A percentile compares a stretch with the other conserved stretches of the same genome.
phyloP scores from a whole-genome alignment of 2,797 vertebrate genomes.

The Melopsittacus undulatus region DNA sequence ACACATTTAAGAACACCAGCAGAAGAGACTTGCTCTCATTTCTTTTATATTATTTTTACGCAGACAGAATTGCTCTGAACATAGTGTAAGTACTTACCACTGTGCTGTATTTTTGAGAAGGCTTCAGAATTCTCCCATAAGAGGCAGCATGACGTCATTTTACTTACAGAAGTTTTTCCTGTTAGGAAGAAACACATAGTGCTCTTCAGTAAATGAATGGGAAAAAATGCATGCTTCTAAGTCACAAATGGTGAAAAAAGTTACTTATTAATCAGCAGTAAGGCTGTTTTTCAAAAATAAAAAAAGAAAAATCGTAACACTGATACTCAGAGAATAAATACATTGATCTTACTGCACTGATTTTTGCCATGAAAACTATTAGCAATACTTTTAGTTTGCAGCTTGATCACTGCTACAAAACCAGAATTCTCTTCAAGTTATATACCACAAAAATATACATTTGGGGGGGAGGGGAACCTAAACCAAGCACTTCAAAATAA shows the following conservation, averaged over 20 bases:
- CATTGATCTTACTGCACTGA: not conserved
- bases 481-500: no score
- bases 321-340: not conserved
- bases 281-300: not conserved
- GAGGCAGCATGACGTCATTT: constrained; percentile 11
- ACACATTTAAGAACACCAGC: not conserved
- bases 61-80: not conserved
- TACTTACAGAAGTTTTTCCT: constrained; percentile 18
- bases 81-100: constrained; percentile 36
- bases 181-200: not conserved
- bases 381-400: not conserved
- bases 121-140: not conserved
- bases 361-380: not conserved
- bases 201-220: not conserved
- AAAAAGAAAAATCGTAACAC: not conserved
- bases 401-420: not conserved
- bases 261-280: not conserved
- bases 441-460: not conserved
- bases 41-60: not conserved
- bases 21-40: not conserved
- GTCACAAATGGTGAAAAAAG: not conserved
- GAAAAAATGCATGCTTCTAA: not conserved
- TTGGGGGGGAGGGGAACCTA: not conserved
- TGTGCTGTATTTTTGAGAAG: not conserved
- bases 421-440: not conserved